Evolutionary conservation across 1,140 invertebrate genomes (phyloP).

Genomic region (Delia radicum): DNA sequence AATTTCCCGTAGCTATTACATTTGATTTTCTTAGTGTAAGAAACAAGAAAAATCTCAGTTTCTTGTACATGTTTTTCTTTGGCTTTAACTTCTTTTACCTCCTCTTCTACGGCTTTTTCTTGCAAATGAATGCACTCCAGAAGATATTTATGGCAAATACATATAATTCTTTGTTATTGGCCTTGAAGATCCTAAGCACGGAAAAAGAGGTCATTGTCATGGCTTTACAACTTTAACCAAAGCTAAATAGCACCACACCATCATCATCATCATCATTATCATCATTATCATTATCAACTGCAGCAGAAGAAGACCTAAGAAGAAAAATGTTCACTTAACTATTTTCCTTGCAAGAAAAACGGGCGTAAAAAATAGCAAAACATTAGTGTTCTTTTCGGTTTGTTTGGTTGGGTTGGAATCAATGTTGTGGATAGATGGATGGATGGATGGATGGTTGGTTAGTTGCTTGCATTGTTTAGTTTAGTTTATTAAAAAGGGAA

Average conservation of each 20-base stretch:
- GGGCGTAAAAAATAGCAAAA: not conserved
- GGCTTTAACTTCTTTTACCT: not conserved
- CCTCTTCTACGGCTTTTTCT: not conserved
- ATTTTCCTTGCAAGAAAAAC: too few species aligned
- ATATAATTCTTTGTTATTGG: conserved; percentile 12
- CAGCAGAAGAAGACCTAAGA: not conserved
- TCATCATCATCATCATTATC: too few species aligned
- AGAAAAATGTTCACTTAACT: too few species aligned
- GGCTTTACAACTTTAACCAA: conserved; percentile 12
- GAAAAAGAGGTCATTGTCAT: conserved; percentile 24
- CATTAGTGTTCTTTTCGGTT: not conserved
- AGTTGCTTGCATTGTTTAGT: not conserved
- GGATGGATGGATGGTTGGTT: conserved; percentile 5
- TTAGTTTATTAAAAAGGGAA: conserved; percentile 16
- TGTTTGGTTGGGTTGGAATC: not conserved
- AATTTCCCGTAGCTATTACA: too few species aligned
- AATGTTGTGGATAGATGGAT: not conserved
- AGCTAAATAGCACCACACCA: too few species aligned
- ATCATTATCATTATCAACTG: not conserved
- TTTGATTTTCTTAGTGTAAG: not conserved
- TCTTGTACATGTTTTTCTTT: not conserved
- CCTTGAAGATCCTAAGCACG: conserved; percentile 11
- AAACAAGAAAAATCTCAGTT: not conserved
- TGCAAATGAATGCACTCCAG: not conserved
- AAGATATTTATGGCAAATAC: not conserved